Base-by-base conservation (phyloP, 2,888 invertebrate genomes). In the Eretmocerus hayati region DNA sequence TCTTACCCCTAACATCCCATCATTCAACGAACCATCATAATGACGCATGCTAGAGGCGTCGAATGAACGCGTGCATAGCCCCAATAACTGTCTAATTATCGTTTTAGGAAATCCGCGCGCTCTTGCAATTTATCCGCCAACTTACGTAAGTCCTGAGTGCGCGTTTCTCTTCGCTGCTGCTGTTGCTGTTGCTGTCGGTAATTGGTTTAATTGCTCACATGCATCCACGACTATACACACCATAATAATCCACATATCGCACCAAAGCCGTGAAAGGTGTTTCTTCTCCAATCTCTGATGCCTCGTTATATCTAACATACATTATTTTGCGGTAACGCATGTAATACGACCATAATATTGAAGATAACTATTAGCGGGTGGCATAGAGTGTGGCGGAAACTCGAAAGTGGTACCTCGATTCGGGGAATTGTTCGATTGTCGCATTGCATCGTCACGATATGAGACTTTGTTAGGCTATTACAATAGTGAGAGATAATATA, bases 71-170 rank as follows among this genome's bases (percentile, higher is more conserved):
- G 46, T 59, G 41, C 64, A 64, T n/a, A n/a, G n/a, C n/a, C 66
- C 69, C 70, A 71, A 71, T 69, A 70, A 70, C 69, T 71, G 68
- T 67, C 71, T 71, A 69, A 71, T 71, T 71, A 71, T 70, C 68
- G 65, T 71, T 71, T 71, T 71, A 70, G 70, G 71, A 71, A 71
- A 71, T 70, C 69, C 69, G 60, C 58, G 51, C 57, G 57, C n/a
- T n/a, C n/a, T n/a, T 58, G 66, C 68, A 71, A 71, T 71, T 71
- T n/a, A n/a, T n/a, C n/a, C n/a, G n/a, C n/a, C n/a, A 70, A 60
- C 66, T 71, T 71, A 69, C 68, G 69, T 68, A 71, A 71, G 60
- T 58, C 60, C 54, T 56, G 54, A n/a, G n/a, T 63, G 63, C 60
- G 59, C 62, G 57, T 49, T 54, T 32, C 31, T 37, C 26, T 23